Conservation (phyloP, 2,888 invertebrate genomes). For the Anthophora plumipes region DNA sequence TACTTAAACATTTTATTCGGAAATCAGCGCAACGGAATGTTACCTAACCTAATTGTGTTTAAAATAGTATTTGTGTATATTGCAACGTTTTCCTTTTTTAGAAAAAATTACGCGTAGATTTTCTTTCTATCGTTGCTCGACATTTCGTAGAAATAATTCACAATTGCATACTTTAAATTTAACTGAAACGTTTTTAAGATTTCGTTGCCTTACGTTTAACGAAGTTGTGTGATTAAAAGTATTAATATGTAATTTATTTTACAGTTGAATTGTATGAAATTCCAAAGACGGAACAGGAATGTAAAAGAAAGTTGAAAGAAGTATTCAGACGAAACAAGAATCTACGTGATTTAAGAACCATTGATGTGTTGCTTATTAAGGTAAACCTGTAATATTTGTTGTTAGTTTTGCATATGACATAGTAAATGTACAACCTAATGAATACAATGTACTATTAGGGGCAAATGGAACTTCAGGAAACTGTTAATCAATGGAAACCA, state of each 20-base stretch:
- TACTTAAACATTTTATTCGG: slow-evolving; percentile 5
- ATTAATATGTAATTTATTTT: slow-evolving; percentile 16
- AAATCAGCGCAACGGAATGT: slow-evolving; percentile 26
- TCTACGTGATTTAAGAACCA: slow-evolving; percentile 93
- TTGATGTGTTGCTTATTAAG: slow-evolving; percentile 97
- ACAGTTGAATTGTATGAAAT: slow-evolving; percentile 88
- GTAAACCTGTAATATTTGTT: slow-evolving; percentile 85
- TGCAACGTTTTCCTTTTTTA: not conserved
- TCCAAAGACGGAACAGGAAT: slow-evolving; percentile 89
- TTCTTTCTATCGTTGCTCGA: not conserved
- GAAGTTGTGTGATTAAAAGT: no score
- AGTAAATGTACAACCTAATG: not conserved
- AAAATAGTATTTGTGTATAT: slow-evolving; percentile 1
- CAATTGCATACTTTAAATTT: not conserved
- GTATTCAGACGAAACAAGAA: slow-evolving; percentile 91
- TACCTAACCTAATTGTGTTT: slow-evolving; percentile 67
- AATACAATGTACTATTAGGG: slow-evolving; percentile 87
- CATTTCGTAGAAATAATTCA: not conserved
- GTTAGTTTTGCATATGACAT: not conserved
- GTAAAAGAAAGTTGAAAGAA: slow-evolving; percentile 90
- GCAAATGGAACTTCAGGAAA: slow-evolving; percentile 97
- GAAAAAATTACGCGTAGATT: not conserved
- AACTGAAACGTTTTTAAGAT: no score
- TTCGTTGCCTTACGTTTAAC: no score
- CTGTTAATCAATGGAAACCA: slow-evolving; percentile 95